Evolutionary conservation across 2,113 vertebrate species (phyloP).

Genomic region (Osmerus mordax): DNA sequence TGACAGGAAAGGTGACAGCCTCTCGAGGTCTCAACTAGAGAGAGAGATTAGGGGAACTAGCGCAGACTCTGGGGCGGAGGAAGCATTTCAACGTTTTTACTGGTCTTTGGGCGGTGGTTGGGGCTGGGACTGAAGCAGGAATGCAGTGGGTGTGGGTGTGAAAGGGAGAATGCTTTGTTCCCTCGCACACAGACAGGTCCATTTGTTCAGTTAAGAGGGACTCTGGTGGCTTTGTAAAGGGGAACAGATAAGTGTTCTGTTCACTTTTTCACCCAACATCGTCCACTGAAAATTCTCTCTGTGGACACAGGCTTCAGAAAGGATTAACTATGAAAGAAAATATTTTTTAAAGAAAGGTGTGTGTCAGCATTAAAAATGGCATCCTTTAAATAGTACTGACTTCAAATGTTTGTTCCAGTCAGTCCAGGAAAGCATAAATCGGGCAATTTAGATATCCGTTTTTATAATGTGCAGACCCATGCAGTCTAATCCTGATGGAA

Average conservation of each 20-base stretch:
- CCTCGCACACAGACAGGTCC: constrained; percentile 58
- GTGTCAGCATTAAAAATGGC: no score
- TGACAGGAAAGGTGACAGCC: constrained; percentile 70
- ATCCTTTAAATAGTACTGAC: no score
- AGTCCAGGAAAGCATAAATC: no score
- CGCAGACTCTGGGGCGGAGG: constrained; percentile 62
- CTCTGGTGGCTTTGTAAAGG: constrained; percentile 57
- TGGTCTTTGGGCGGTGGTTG: constrained; percentile 56
- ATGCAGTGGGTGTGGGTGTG: constrained; percentile 46
- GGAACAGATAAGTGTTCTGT: constrained; percentile 62
- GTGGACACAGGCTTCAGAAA: constrained; percentile 25
- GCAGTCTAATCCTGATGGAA: no score
- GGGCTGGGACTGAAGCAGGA: constrained; percentile 33
- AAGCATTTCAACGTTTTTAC: constrained; percentile 67
- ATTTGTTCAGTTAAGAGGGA: constrained; percentile 71
- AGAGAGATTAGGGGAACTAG: constrained; percentile 71
- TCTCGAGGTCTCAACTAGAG: constrained; percentile 67
- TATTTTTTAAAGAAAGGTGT: background rate
- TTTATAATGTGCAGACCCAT: no score
- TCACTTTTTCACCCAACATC: constrained; percentile 46
- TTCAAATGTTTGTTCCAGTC: no score
- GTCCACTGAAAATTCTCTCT: constrained; percentile 33
- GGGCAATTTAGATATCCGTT: no score
- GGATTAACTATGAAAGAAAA: constrained; percentile 22
- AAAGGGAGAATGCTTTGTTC: constrained; percentile 61